Evolutionary conservation across 2,113 vertebrate species (phyloP).

Genomic region (Malaclemys terrapin): DNA sequence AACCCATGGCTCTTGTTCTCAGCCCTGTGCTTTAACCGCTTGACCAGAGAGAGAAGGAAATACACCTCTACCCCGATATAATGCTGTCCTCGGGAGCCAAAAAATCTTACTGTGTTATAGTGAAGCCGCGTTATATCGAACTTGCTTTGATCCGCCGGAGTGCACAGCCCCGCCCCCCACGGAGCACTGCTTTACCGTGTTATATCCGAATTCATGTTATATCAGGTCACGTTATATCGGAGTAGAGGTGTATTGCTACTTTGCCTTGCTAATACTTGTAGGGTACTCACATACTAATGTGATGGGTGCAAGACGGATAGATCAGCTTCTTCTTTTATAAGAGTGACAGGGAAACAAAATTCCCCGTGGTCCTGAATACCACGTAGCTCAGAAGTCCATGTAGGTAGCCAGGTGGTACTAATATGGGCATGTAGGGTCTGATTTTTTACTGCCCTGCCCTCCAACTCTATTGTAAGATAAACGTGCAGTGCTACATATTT

Average conservation of each 20-base stretch:
- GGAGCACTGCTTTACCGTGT: too few species aligned
- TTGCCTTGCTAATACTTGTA: conserved; percentile 28
- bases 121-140: too few species aligned
- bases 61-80: not conserved
- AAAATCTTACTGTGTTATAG: too few species aligned
- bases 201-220: too few species aligned
- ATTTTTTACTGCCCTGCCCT: conserved; percentile 57
- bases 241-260: not conserved
- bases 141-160: too few species aligned
- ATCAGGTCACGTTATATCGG: too few species aligned
- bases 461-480: conserved; percentile 54
- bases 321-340: conserved; percentile 31
- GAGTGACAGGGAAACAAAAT: not conserved
- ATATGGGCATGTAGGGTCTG: conserved; percentile 46
- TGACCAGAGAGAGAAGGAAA: conserved; percentile 48
- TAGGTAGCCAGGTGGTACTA: not conserved
- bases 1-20: conserved; percentile 2
- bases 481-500: conserved; percentile 62
- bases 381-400: not conserved
- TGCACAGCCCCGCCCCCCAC: too few species aligned
- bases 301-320: not conserved
- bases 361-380: not conserved
- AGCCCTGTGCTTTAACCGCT: not conserved
- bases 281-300: not conserved
- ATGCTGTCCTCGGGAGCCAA: too few species aligned